phyloP scores from a whole-genome alignment of 1,140 invertebrate genomes.

The Drosophila seguyi region DNA sequence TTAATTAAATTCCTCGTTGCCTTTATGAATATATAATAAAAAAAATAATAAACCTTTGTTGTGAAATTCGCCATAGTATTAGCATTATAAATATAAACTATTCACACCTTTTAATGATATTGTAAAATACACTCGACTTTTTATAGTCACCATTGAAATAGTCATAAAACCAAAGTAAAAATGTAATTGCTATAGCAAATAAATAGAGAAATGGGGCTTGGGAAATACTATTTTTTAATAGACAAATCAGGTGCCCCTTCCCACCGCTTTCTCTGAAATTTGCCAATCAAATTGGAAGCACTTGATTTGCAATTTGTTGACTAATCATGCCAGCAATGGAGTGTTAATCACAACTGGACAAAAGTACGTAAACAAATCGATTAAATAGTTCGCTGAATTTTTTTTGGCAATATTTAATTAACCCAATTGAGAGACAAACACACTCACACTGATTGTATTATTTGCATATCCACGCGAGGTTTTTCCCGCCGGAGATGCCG shows the following conservation, averaged over 20 bases:
- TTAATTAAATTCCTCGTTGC: too few species aligned
- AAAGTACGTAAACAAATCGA: conserved; percentile 19
- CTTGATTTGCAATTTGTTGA: conserved; percentile 24
- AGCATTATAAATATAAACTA: background rate
- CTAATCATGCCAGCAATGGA: conserved; percentile 5
- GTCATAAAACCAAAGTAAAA: background rate
- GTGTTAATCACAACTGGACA: conserved; percentile 23
- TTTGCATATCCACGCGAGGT: conserved; percentile 32
- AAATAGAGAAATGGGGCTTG: background rate
- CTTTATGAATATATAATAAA: background rate
- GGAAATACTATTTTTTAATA: background rate
- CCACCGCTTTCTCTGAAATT: conserved; percentile 9
- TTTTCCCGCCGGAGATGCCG: conserved; percentile 10
- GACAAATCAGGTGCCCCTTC: background rate
- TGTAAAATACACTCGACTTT: background rate
- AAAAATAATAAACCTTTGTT: background rate
- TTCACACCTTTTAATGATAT: conserved; percentile 12
- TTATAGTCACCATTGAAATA: background rate
- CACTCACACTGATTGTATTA: conserved; percentile 13
- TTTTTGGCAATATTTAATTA: conserved; percentile 60
- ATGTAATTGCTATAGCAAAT: background rate
- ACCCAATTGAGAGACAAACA: conserved; percentile 53
- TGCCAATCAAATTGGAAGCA: conserved; percentile 19
- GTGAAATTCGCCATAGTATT: background rate
- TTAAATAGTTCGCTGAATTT: conserved; percentile 15